These are phyloP conservation scores for Caenorhabditis sp. DNA, from an alignment of 2,888 invertebrate species.

Conservation along the genomic window DNA sequence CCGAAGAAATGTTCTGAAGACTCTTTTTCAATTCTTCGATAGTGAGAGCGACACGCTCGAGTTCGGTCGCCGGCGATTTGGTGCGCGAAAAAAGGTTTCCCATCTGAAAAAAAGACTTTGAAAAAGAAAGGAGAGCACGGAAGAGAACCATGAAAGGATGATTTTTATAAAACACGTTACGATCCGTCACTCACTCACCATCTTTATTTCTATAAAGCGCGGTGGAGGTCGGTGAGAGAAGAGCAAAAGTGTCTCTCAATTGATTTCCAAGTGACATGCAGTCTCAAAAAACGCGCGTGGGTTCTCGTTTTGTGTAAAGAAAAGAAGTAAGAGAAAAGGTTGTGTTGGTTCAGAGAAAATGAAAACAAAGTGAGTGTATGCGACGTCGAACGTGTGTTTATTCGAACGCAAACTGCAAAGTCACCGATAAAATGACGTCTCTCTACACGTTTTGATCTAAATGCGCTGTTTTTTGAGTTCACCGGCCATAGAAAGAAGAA, in stretches of 20 bases:
- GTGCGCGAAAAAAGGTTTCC: constrained; percentile 42
- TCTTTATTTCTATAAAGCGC: constrained; percentile 2
- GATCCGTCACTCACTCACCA: constrained; percentile 48
- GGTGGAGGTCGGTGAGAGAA: background rate
- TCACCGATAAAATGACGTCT: constrained; percentile 7
- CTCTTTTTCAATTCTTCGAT: constrained; percentile 43
- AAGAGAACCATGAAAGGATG: background rate
- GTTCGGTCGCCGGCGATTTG: constrained; percentile 50
- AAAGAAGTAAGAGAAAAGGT: constrained; percentile 17
- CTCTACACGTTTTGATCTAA: background rate
- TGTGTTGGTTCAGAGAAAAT: constrained; percentile 32
- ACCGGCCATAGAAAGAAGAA: no score
- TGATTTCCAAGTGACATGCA: constrained; percentile 40
- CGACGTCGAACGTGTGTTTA: constrained; percentile 25
- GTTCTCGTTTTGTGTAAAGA: constrained; percentile 38
- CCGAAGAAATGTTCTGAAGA: constrained; percentile 34
- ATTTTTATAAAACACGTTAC: background rate
- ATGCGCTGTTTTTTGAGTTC: background rate
- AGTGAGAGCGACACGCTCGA: constrained; percentile 47
- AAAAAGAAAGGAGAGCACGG: background rate
- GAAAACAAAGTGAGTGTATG: constrained; percentile 35
- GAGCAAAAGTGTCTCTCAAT: constrained; percentile 28
- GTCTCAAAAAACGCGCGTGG: constrained; percentile 27
- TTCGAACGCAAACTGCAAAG: constrained; percentile 8
- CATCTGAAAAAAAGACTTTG: constrained; percentile 34